Evolutionary conservation across 92 coral and sea anemone species (phyloP).

Genomic region (Palythoa grandiflora): DNA sequence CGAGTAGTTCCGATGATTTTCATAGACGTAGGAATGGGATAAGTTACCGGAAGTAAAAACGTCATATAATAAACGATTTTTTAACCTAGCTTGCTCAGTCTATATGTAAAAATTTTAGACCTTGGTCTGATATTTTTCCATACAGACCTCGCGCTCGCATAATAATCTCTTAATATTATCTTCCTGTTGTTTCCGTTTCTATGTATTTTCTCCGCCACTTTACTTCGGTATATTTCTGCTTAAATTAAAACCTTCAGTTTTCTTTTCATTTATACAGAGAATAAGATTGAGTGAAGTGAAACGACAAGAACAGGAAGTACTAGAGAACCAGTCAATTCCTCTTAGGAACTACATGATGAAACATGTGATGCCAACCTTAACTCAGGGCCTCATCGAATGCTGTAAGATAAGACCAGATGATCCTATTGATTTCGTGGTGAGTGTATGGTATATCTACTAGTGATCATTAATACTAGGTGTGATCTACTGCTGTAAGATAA

Average conservation of each 20-base stretch:
- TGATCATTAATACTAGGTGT: too few species aligned
- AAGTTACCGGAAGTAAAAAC: too few species aligned
- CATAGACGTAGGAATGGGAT: too few species aligned
- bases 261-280: constrained; percentile 55
- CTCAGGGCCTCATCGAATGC: constrained; percentile 95
- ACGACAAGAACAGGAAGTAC: constrained; percentile 91
- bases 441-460: not conserved
- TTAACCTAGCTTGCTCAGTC: too few species aligned
- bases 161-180: too few species aligned
- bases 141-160: too few species aligned
- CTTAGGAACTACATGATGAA: constrained; percentile 99
- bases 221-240: too few species aligned
- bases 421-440: constrained; percentile 95
- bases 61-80: too few species aligned
- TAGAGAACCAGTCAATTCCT: constrained; percentile 97
- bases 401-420: constrained; percentile 96
- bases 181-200: not conserved
- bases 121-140: too few species aligned
- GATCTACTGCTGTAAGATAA: not conserved
- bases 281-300: constrained; percentile 90
- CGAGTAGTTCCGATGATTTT: too few species aligned
- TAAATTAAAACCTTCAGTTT: not conserved
- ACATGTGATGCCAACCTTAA: constrained; percentile 98
- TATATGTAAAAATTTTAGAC: too few species aligned
- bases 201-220: not conserved